Conservation (phyloP, 2,113 vertebrate genomes). For the Anolis sagrei region DNA sequence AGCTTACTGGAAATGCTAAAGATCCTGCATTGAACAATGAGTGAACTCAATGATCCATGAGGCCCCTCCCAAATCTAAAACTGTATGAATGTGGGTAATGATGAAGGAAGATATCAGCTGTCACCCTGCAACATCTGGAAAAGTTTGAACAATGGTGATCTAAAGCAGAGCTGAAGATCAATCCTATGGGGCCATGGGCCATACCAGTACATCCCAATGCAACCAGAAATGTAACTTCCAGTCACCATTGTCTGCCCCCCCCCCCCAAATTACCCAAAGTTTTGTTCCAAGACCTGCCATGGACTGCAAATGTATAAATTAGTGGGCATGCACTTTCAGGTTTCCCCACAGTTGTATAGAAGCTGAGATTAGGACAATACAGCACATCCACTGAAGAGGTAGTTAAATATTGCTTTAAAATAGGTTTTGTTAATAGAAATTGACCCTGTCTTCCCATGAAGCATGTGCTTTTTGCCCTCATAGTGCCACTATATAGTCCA, state of each 20-base stretch:
- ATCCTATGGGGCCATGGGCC: too few species aligned
- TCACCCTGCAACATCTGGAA: background rate
- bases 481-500: background rate
- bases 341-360: background rate
- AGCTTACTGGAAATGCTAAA: too few species aligned
- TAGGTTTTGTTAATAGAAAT: background rate
- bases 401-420: slow-evolving; percentile 1
- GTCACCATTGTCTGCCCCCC: too few species aligned
- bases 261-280: background rate
- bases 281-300: too few species aligned
- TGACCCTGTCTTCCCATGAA: background rate
- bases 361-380: background rate
- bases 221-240: too few species aligned
- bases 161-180: too few species aligned
- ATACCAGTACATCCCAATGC: too few species aligned
- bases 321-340: too few species aligned
- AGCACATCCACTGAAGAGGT: background rate
- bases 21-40: too few species aligned
- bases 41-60: too few species aligned
- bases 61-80: too few species aligned
- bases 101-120: background rate
- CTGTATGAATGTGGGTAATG: background rate
- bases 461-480: background rate
- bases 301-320: background rate
- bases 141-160: background rate